A percentile compares a stretch with the other conserved stretches of the same genome.
phyloP scores from a whole-genome alignment of 2,888 invertebrate species.

The Melinaea marsaeus region DNA sequence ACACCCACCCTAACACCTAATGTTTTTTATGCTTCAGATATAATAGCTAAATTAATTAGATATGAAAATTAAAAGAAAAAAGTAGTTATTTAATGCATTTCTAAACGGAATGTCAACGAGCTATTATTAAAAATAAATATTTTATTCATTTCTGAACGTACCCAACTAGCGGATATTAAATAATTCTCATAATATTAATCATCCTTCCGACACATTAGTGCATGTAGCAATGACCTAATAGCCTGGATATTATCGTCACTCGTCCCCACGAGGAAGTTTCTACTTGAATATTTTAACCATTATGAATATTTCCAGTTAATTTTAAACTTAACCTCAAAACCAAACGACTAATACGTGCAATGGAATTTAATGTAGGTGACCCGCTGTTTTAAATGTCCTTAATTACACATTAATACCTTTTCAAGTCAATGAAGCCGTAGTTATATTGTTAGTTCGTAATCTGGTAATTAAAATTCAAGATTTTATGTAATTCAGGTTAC shows the following conservation, averaged over 20 bases:
- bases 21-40: too few relatives aligned
- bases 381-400: slow-evolving; percentile 3
- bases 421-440: slow-evolving; percentile 24
- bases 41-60: too few relatives aligned
- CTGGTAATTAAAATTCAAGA: not conserved
- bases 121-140: too few relatives aligned
- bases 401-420: slow-evolving; percentile 11
- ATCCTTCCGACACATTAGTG: slow-evolving; percentile 10
- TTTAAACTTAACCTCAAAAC: not conserved
- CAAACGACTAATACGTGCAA: too few relatives aligned
- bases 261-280: slow-evolving; percentile 5
- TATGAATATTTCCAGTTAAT: not conserved
- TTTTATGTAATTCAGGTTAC: too few relatives aligned
- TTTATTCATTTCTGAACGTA: too few relatives aligned
- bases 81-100: too few relatives aligned
- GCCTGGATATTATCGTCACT: not conserved
- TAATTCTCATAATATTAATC: slow-evolving; percentile 6
- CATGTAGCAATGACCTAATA: slow-evolving; percentile 18
- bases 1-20: not conserved
- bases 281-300: slow-evolving; percentile 7
- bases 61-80: too few relatives aligned
- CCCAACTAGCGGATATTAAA: not conserved
- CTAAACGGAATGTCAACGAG: too few relatives aligned
- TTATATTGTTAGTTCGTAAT: slow-evolving; percentile 12
- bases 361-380: not conserved